Evolutionary conservation across 2,113 vertebrate genomes (phyloP).

Genomic region (Python bivittatus): DNA sequence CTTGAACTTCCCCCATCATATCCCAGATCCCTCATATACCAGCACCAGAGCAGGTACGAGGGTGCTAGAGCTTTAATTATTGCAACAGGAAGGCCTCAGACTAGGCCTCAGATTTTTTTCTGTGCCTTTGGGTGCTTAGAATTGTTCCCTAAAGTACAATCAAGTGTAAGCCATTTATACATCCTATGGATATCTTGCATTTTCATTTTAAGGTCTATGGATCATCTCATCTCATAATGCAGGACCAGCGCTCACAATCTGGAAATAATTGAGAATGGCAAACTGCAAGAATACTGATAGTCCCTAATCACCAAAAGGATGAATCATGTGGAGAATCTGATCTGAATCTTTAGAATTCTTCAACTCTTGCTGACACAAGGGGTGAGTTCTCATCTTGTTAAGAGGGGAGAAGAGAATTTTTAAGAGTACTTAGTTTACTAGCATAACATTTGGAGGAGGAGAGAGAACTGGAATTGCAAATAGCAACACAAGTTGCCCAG

Average conservation of each 20-base stretch:
- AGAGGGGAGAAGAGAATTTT: conserved; percentile 40
- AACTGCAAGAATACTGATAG: neutral
- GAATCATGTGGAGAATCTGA: conserved; percentile 13
- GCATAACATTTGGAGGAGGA: neutral
- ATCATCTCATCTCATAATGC: neutral
- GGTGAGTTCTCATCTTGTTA: conserved; percentile 52
- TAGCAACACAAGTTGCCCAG: conserved; percentile 18
- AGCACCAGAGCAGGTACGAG: neutral
- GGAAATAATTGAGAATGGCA: conserved; percentile 48
- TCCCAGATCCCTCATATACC: neutral
- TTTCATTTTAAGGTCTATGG: neutral
- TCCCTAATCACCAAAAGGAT: conserved; percentile 34
- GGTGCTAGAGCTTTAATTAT: neutral
- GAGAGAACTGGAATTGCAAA: conserved; percentile 1
- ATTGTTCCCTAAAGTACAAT: neutral
- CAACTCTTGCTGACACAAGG: conserved; percentile 57
- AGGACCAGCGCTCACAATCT: conserved; percentile 27
- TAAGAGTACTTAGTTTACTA: conserved; percentile 55
- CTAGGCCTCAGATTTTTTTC: neutral
- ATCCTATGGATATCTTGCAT: neutral
- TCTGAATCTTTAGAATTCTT: conserved; percentile 63
- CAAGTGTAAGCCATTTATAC: neutral
- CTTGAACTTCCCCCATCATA: neutral
- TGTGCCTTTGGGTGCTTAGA: neutral
- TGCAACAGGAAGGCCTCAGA: neutral